phyloP scores from a whole-genome alignment of 2,113 vertebrate species.

The Pogonocichla stellata region DNA sequence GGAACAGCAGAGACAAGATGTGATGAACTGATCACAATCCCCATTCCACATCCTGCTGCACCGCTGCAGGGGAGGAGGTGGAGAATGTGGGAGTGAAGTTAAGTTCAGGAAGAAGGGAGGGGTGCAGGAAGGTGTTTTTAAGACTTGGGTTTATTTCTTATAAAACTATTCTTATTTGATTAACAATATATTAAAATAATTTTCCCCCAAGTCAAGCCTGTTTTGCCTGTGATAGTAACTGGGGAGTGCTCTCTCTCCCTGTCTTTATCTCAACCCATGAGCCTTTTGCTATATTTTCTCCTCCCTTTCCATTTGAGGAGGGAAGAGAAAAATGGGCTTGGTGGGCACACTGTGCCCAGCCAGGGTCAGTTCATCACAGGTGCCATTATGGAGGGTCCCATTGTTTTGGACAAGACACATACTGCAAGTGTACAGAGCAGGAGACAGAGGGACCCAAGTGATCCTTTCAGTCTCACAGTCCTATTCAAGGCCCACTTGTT shows the following conservation, averaged over 20 bases:
- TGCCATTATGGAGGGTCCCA: neutral
- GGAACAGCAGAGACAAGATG: neutral
- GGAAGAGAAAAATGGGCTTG: neutral
- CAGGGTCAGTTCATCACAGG: neutral
- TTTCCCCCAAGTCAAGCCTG: neutral
- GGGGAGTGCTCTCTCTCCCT: neutral
- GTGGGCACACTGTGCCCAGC: neutral
- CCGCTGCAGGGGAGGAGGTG: neutral
- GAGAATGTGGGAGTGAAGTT: neutral
- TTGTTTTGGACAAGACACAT: neutral
- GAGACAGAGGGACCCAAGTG: fast-evolving
- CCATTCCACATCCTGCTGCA: neutral
- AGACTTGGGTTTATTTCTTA: neutral
- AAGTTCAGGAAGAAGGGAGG: neutral
- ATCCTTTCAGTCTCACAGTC: neutral
- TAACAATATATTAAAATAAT: neutral
- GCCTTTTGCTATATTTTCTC: neutral
- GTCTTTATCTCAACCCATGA: neutral
- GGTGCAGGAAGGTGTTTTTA: neutral
- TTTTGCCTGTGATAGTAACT: neutral
- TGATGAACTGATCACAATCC: neutral
- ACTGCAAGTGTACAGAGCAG: neutral
- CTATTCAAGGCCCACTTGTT: neutral
- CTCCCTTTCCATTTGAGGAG: neutral
- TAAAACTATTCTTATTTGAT: neutral